These are phyloP conservation scores for Nebria salina DNA, from an alignment of 2,888 invertebrate genomes.

Conservation along the genomic window DNA sequence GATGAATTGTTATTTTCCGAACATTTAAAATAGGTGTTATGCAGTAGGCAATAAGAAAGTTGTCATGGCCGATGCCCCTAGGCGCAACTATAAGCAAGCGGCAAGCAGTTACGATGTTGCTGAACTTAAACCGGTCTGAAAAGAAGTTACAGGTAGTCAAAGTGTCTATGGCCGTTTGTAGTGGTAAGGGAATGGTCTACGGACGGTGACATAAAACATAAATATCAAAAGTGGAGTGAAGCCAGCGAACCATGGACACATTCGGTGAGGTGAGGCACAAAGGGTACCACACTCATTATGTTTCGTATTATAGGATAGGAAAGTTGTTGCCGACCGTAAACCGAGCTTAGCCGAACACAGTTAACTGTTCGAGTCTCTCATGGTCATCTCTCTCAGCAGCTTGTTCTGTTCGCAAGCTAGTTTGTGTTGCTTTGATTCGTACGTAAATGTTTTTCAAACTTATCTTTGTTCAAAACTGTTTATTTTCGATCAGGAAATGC, in stretches of 20 bases:
- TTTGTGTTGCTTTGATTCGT: slow-evolving; percentile 36
- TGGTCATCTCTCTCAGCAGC: slow-evolving; percentile 45
- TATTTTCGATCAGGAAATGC: slow-evolving; percentile 26
- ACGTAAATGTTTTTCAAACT: slow-evolving; percentile 7
- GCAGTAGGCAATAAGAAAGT: slow-evolving; percentile 44
- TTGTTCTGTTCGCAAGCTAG: slow-evolving; percentile 33
- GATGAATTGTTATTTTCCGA: slow-evolving; percentile 39
- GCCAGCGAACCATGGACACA: slow-evolving; percentile 22
- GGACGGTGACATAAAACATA: slow-evolving; percentile 44
- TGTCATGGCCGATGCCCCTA: slow-evolving; percentile 38
- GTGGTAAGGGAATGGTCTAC: slow-evolving; percentile 18
- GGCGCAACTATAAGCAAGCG: slow-evolving; percentile 22
- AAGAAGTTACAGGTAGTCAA: slow-evolving; percentile 47
- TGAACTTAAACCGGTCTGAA: slow-evolving; percentile 45
- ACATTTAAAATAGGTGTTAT: slow-evolving; percentile 42
- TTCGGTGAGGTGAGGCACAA: slow-evolving; percentile 4
- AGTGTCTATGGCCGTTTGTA: slow-evolving; percentile 35
- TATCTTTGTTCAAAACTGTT: slow-evolving; percentile 38
- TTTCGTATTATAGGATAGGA: slow-evolving; percentile 43
- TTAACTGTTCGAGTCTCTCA: slow-evolving; percentile 42
- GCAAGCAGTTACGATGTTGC: slow-evolving; percentile 37
- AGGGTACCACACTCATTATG: slow-evolving; percentile 36
- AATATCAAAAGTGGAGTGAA: slow-evolving; percentile 46
- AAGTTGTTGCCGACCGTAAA: slow-evolving; percentile 43
- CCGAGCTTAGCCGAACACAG: slow-evolving; percentile 42